These are phyloP conservation scores for Nemopilema nomurai DNA, from an alignment of 30 jellyfish, hydroid and myxozoan genomes.

Conservation along the genomic window DNA sequence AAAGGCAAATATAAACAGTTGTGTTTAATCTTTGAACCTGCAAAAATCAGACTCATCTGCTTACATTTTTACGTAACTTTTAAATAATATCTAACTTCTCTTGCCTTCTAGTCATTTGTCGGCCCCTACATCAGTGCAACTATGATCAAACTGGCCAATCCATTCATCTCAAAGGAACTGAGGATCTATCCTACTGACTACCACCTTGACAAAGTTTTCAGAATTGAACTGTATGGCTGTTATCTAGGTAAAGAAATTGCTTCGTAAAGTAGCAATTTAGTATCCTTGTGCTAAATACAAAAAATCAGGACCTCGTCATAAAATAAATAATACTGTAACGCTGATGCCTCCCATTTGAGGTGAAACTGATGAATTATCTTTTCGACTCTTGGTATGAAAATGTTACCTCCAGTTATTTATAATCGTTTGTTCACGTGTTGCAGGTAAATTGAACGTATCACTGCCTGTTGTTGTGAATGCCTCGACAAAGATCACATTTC, in stretches of 20 bases:
- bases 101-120: constrained; percentile 1
- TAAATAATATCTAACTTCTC: no score
- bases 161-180: constrained; percentile 27
- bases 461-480: not conserved
- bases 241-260: constrained; percentile 12
- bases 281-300: no score
- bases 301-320: no score
- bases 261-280: no score
- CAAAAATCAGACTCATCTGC: no score
- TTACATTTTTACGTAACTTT: no score
- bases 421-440: not conserved
- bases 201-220: constrained; percentile 19
- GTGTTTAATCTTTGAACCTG: no score
- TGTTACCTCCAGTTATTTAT: no score
- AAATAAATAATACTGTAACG: no score
- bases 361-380: no score
- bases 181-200: constrained; percentile 12
- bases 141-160: constrained; percentile 11
- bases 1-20: no score
- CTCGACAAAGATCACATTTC: not conserved
- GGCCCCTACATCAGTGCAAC: constrained; percentile 3
- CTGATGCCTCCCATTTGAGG: constrained; percentile 1
- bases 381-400: no score
- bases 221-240: constrained; percentile 56
- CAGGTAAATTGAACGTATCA: constrained; percentile 6